These are phyloP conservation scores for Urocyon cinereoargenteus DNA, from an alignment of 2,797 vertebrate species.

Conservation along the genomic window DNA sequence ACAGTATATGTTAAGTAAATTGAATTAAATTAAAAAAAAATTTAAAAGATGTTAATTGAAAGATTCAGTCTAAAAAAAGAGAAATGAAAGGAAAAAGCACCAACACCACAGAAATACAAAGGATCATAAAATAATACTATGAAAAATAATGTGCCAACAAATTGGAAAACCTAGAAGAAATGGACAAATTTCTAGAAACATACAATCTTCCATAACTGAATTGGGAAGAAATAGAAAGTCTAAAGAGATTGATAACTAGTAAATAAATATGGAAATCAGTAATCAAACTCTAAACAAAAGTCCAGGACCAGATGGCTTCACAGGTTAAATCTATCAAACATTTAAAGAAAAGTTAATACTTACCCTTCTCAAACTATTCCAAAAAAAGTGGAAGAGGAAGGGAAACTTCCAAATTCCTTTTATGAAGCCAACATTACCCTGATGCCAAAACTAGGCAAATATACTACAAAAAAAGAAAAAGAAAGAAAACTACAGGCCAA, in stretches of 20 bases:
- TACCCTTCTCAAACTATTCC: not conserved
- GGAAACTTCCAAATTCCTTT: not conserved
- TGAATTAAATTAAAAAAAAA: not conserved
- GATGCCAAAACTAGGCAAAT: not conserved
- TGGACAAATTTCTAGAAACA: not conserved
- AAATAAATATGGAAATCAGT: not conserved
- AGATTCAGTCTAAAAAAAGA: not conserved
- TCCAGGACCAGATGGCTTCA: not conserved
- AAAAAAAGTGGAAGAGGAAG: not conserved
- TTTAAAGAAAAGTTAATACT: not conserved
- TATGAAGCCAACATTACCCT: not conserved
- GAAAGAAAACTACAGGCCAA: not conserved
- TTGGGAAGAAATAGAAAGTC: not conserved
- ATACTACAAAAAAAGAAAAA: not conserved
- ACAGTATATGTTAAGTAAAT: not conserved
- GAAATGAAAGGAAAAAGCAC: not conserved
- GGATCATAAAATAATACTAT: not conserved
- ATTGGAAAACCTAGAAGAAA: not conserved
- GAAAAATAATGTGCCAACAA: not conserved
- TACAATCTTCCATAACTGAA: not conserved
- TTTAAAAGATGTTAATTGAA: not conserved
- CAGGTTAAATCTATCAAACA: not conserved
- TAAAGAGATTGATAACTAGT: not conserved
- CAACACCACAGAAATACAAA: not conserved
- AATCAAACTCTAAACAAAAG: not conserved